Conservation (phyloP, 2,797 vertebrate genomes). For the Loris lydekkerianus region DNA sequence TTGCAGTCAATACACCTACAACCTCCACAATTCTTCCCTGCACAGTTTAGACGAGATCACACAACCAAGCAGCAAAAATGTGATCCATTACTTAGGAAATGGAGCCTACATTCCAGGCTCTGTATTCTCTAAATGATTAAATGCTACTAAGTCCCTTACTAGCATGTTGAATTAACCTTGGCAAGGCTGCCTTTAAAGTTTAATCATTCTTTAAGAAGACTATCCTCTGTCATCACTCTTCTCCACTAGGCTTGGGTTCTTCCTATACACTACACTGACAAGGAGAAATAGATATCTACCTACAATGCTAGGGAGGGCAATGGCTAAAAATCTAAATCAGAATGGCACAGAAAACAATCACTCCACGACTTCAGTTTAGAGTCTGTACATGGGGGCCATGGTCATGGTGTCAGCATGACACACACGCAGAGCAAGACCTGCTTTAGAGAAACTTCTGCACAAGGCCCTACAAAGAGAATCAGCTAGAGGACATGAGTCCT, state of each 20-base stretch:
- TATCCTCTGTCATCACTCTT: not conserved
- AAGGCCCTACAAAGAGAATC: rapidly evolving
- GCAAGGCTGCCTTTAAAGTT: not conserved
- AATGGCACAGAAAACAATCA: not conserved
- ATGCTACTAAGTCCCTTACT: not conserved
- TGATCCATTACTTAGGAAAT: not conserved
- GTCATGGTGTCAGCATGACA: not conserved
- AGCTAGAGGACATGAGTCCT: not conserved
- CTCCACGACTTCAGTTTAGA: not conserved
- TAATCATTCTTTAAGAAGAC: not conserved
- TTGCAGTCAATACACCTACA: not conserved
- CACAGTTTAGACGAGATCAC: not conserved
- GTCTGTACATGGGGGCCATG: too few species aligned
- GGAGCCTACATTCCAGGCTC: rapidly evolving
- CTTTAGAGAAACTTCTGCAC: not conserved
- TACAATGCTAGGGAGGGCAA: not conserved
- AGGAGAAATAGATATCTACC: not conserved
- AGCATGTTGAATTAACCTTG: rapidly evolving
- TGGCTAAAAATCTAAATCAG: not conserved
- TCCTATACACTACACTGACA: not conserved
- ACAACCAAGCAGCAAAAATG: not conserved
- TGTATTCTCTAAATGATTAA: not conserved
- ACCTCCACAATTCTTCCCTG: not conserved
- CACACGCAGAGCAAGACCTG: not conserved
- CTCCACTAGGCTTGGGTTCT: not conserved